A percentile compares a stretch with the other conserved stretches of the same genome.
These are phyloP conservation scores for Amblyraja radiata DNA, from an alignment of 2,797 vertebrate genomes.

Conservation along the genomic window DNA sequence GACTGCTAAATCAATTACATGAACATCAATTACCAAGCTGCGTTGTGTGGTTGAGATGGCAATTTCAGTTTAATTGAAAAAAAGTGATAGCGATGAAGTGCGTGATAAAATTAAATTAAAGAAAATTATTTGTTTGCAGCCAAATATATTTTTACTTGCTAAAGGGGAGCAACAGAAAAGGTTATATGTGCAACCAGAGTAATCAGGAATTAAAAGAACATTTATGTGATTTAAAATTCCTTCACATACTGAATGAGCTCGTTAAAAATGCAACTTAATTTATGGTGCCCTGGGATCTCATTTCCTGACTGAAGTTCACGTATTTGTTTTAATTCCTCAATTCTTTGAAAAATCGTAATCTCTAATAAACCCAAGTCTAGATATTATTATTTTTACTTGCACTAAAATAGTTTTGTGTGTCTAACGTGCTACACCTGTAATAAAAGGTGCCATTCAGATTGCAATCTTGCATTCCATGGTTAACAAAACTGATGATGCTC, in stretches of 20 bases:
- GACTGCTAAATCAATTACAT: neutral
- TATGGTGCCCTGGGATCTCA: neutral
- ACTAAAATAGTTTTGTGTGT: too few relatives aligned
- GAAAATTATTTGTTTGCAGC: neutral
- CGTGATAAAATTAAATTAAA: neutral
- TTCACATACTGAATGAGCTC: neutral
- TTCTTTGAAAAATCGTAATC: neutral
- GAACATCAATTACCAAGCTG: neutral
- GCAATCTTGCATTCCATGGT: too few relatives aligned
- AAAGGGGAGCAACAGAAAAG: neutral
- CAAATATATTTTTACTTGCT: neutral
- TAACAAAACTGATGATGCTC: too few relatives aligned
- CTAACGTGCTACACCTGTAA: too few relatives aligned
- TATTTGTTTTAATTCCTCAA: neutral
- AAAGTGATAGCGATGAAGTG: neutral
- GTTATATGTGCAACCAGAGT: neutral
- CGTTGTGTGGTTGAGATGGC: neutral
- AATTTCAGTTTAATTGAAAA: neutral
- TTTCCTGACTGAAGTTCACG: neutral
- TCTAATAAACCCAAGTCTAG: too few relatives aligned
- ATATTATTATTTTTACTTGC: too few relatives aligned
- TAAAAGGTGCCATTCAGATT: too few relatives aligned
- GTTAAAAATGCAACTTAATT: neutral
- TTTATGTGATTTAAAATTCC: neutral
- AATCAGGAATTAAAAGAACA: neutral